phyloP scores from a whole-genome alignment of 2,113 vertebrate species.

The Indri indri region DNA sequence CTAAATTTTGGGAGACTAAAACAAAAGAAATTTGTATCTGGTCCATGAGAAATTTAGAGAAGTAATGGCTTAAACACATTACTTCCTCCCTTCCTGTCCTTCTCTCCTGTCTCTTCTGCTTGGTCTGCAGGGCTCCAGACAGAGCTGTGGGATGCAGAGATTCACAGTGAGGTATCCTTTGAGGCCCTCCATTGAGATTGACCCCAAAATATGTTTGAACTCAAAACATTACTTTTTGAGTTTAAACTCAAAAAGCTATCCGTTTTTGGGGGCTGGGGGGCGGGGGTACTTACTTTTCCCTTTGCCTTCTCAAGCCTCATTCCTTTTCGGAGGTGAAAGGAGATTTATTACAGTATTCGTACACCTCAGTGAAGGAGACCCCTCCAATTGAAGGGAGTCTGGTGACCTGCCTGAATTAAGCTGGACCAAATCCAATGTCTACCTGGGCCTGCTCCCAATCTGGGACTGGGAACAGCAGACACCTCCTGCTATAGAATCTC shows the following conservation, averaged over 20 bases:
- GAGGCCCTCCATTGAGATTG: too few species aligned
- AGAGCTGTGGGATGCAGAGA: neutral
- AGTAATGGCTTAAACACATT: neutral
- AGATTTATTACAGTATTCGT: neutral
- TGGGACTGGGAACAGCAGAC: neutral
- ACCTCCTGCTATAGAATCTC: neutral
- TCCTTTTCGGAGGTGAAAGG: neutral
- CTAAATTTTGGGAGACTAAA: constrained; percentile 14
- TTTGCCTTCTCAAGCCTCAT: neutral
- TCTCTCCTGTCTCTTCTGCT: neutral
- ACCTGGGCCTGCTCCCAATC: neutral
- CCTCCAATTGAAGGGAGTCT: neutral
- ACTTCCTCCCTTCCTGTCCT: neutral
- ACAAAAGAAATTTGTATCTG: neutral
- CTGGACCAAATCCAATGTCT: neutral
- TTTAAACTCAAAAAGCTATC: neutral
- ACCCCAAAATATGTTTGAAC: neutral
- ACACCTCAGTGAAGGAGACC: neutral
- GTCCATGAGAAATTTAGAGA: neutral
- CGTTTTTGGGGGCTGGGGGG: too few species aligned
- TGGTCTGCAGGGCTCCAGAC: neutral
- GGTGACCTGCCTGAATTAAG: neutral
- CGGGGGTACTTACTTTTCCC: too few species aligned
- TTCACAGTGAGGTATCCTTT: neutral
- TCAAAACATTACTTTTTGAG: neutral